phyloP scores from a whole-genome alignment of 2,888 invertebrate species.

The Piscicola geometra region DNA sequence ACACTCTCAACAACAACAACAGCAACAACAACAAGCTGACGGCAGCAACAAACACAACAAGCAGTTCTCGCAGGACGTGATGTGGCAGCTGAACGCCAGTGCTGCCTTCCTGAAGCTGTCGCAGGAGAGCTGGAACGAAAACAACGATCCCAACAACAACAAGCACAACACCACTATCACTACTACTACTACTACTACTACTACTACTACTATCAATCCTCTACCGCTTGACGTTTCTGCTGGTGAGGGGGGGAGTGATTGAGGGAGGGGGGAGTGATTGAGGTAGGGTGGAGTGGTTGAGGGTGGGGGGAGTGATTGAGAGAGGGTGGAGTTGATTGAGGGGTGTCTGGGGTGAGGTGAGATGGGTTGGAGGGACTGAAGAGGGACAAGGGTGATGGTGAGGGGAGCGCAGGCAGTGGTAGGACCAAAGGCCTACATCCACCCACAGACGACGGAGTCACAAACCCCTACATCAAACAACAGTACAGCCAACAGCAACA shows the following conservation, averaged over 20 bases:
- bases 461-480: too few species aligned
- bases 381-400: neutral
- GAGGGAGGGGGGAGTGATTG: neutral
- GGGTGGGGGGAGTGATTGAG: neutral
- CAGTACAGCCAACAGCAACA: too few species aligned
- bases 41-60: neutral
- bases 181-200: too few species aligned
- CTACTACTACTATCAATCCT: too few species aligned
- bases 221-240: neutral
- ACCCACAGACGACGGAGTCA: too few species aligned
- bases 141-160: neutral
- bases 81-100: conserved; percentile 10
- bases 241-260: neutral
- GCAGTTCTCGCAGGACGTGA: neutral
- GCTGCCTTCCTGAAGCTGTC: neutral
- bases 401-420: neutral
- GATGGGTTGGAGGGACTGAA: neutral
- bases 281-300: neutral
- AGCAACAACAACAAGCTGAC: neutral
- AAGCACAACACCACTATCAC: too few species aligned
- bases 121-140: conserved; percentile 7
- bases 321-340: neutral
- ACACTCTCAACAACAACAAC: neutral
- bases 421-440: too few species aligned
- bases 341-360: neutral